Evolutionary conservation across 2,113 vertebrate species (phyloP), one percentile per base, ranked within the genome.

Genomic region (Gnathonemus echidnorhynchus): DNA sequence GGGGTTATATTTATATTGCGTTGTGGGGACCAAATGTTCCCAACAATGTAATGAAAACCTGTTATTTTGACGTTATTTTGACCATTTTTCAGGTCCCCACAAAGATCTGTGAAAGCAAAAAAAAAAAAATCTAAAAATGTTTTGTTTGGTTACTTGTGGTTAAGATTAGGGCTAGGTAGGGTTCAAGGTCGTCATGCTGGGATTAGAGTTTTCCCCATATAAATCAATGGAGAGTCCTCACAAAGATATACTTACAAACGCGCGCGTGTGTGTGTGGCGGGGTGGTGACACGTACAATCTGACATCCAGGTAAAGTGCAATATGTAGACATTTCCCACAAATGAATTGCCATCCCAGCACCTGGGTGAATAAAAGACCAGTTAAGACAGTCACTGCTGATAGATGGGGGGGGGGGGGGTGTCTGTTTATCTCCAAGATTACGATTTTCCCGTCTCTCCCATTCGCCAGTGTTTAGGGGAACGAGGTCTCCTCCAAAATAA

Each of bases 301-400:
- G 93, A 9, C 35, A 39, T 87, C 56, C 52, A 56, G 49, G 49
- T 17, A 39, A 87, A 53, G 94, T 94, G 52, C 58, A 24, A 92
- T 90, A 46, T 89, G 90, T 90, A 90, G 92, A 90, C 50, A 85
- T 92, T 94, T 95, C 94, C 93, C 93, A 94, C 50, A 90, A 42
- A 91, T 91, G 45, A 5, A 10, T n/a, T 90, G 93, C 93, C 93
- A 93, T 93, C 94, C 92, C 39, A 46, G 89, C 90, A 93, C 88
- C 90, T 91, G 90, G 92, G 91, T 92, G 92, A 94, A 93, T 88
- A 52, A 58, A 46, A 89, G 39, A 27, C 7, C 19, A 74, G 88
- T 80, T 93, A 89, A 90, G 53, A 35, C 92, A 91, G 92, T 92
- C 93, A 94, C 93, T 93, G 94, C 93, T 94, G 93, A 91, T 90